Evolutionary conservation across 2,888 invertebrate species (phyloP).

Genomic region (Ischnus inquisitorius): DNA sequence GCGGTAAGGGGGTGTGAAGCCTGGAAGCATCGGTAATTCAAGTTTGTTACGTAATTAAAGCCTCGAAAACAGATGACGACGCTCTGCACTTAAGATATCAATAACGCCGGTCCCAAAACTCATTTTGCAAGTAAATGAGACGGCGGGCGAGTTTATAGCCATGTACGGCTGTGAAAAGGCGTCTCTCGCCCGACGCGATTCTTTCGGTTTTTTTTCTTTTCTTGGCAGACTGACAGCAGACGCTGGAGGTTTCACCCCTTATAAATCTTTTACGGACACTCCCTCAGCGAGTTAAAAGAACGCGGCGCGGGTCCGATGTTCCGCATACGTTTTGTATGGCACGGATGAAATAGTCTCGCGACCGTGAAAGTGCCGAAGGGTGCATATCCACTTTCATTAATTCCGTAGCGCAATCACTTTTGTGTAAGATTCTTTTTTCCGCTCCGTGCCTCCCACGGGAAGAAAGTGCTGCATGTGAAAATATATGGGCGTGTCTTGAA

Average conservation of each 20-base stretch:
- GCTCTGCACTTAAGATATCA: slow-evolving; percentile 46
- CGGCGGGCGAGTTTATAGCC: slow-evolving; percentile 31
- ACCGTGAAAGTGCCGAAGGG: slow-evolving; percentile 28
- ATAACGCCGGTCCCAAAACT: slow-evolving; percentile 39
- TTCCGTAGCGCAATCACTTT: slow-evolving; percentile 15
- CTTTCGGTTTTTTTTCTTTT: not conserved
- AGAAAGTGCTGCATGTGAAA: slow-evolving; percentile 1
- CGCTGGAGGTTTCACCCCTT: slow-evolving; percentile 11
- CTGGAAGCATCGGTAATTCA: slow-evolving; percentile 23
- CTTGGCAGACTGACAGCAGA: slow-evolving; percentile 45
- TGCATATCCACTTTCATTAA: slow-evolving; percentile 44
- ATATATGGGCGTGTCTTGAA: too few species aligned
- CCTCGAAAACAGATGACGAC: slow-evolving; percentile 42
- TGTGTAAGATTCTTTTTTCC: slow-evolving; percentile 22
- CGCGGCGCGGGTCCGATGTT: slow-evolving; percentile 6
- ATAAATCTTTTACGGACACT: slow-evolving; percentile 31
- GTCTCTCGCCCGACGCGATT: slow-evolving; percentile 1
- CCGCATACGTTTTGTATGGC: not conserved
- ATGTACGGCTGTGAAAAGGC: slow-evolving; percentile 33
- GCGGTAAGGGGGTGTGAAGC: slow-evolving; percentile 1
- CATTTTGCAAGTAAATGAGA: slow-evolving; percentile 48
- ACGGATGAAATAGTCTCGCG: slow-evolving; percentile 22
- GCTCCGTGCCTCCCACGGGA: not conserved
- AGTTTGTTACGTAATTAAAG: slow-evolving; percentile 44
- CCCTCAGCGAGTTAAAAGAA: slow-evolving; percentile 10